Evolutionary conservation across 2,113 vertebrate genomes (phyloP), one percentile per base, ranked within the genome.

Genomic region (Boulengeromyrus knoepffleri): DNA sequence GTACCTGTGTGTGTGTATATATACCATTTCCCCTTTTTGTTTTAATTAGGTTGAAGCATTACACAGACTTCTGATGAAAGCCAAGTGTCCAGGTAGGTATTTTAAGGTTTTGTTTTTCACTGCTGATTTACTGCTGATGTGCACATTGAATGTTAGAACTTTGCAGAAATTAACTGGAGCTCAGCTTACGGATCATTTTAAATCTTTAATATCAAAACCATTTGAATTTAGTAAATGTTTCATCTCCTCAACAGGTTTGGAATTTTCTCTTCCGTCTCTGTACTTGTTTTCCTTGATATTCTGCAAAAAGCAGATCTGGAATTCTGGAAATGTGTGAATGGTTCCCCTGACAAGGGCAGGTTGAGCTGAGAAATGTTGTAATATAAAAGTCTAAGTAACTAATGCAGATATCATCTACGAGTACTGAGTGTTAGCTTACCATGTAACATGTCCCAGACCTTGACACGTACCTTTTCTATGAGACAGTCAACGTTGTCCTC

Each of bases 41-140:
- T 91, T 91, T 4, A 56, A 92, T 39, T 88, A 97, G 96, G 92
- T 92, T 97, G 92, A 96, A 97, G 88, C 96, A 96, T 94, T 97
- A 96, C 90, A 94, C 96, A 80, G 96, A 96, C 90, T 97, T 97
- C 92, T 97, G 87, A 94, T 12, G 49, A 31, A 27, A 19, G 31
- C 6, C 31, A 46, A 9, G 21, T 88, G n/a, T 42, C 42, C 49
- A 42, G 8, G 70, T 53, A 83, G 49, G 49, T 87, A 39, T 36
- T 49, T 85, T 15, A 52, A 49, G 3, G 39, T 1, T 13, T 88
- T 47, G 0, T 56, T 5, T 77, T 36, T n/a, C 9, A 6, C 74
- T 77, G 31, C 36, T 19, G 31, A 77, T 77, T 77, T 42, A 42
- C 39, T 77, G 62, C 1, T 77, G 70, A 27, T 62, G 56, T 62